Evolutionary conservation across 2,888 invertebrate species (phyloP).

Genomic region (Monoplex corrugatus): DNA sequence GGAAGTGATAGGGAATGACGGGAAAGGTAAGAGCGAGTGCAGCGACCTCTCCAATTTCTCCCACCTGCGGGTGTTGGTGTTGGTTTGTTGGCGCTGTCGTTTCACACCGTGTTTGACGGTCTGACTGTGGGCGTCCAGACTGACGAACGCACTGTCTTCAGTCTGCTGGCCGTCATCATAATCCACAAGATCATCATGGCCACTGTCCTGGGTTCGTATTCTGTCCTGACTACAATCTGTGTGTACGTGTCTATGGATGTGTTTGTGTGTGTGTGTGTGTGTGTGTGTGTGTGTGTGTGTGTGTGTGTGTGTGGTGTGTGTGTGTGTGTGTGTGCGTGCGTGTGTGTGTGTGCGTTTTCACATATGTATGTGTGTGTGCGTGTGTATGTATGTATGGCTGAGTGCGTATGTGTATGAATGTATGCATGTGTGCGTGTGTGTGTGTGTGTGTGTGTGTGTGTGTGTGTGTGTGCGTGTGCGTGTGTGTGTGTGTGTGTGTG

Average conservation of each 20-base stretch:
- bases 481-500: background rate
- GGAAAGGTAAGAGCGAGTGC: background rate
- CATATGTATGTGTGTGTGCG: background rate
- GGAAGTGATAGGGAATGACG: too few relatives aligned
- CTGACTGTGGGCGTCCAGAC: constrained; percentile 83
- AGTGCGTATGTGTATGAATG: background rate
- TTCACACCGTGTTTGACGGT: constrained; percentile 85
- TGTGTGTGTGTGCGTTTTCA: background rate
- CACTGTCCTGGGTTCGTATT: constrained; percentile 83
- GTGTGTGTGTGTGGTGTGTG: background rate
- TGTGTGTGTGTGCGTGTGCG: background rate
- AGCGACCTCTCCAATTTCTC: background rate
- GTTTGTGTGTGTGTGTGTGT: background rate
- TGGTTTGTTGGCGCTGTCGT: constrained; percentile 83
- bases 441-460: background rate
- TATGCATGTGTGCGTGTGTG: background rate
- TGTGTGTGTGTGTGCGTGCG: background rate
- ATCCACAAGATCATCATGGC: constrained; percentile 84
- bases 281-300: background rate
- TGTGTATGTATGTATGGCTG: too few relatives aligned
- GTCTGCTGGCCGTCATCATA: constrained; percentile 82
- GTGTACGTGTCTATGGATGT: background rate
- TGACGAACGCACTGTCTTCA: constrained; percentile 65
- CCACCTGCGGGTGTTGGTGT: constrained; percentile 80
- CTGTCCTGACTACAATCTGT: background rate